Conservation (phyloP, 2,888 invertebrate species). For the Trichogramma evanescens region DNA sequence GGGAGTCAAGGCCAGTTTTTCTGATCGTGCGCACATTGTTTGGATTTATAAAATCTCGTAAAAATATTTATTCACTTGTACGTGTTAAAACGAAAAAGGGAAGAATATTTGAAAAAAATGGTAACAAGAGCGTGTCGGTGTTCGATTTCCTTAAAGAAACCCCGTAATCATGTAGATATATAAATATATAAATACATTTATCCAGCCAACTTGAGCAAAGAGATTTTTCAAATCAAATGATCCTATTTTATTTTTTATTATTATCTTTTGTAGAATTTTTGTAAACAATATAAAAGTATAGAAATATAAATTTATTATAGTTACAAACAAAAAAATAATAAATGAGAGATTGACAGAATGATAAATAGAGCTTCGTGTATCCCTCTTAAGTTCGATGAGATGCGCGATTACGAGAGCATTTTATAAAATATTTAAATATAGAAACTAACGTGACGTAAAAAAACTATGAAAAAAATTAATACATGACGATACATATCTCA, state of each 20-base stretch:
- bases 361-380: constrained; percentile 5
- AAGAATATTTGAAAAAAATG: constrained; percentile 10
- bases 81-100: constrained; percentile 10
- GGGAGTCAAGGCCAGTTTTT: constrained; percentile 25
- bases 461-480: constrained; percentile 21
- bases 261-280: constrained; percentile 17
- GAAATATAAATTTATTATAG: constrained; percentile 7
- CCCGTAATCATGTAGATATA: constrained; percentile 6
- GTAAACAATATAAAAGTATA: not conserved
- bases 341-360: constrained; percentile 4
- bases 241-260: constrained; percentile 15
- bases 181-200: constrained; percentile 19
- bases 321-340: not conserved
- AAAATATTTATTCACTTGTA: not conserved
- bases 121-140: constrained; percentile 21
- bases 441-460: constrained; percentile 2
- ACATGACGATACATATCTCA: constrained; percentile 48
- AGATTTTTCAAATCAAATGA: constrained; percentile 15
- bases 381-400: constrained; percentile 14
- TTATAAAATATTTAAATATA: constrained; percentile 16
- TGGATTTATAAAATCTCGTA: constrained; percentile 18
- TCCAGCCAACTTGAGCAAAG: constrained; percentile 20
- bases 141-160: constrained; percentile 14
- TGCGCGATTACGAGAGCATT: constrained; percentile 17
- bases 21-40: constrained; percentile 22